Percentiles rank a stretch among this genome's conserved stretches.
Conservation (phyloP, 2,888 invertebrate genomes). For the Chrysomela aeneicollis region DNA sequence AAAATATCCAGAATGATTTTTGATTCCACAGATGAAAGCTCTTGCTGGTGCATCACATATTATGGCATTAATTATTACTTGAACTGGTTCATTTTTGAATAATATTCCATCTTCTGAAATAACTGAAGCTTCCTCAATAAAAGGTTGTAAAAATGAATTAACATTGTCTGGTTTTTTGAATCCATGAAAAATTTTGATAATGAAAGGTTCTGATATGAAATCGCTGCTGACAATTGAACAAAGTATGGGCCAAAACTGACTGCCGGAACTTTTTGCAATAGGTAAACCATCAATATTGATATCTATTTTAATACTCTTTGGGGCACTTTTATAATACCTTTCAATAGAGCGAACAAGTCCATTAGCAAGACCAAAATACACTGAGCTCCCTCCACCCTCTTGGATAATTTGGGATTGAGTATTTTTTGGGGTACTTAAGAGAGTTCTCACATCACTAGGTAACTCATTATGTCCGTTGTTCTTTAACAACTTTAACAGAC, state of each 20-base stretch:
- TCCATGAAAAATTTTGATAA: slow-evolving; percentile 35
- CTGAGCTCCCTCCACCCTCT: background rate
- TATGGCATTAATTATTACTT: slow-evolving; percentile 30
- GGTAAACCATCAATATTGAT: slow-evolving; percentile 45
- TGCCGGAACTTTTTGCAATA: slow-evolving; percentile 39
- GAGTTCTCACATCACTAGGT: slow-evolving; percentile 13
- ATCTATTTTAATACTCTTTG: slow-evolving; percentile 15
- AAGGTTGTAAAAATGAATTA: slow-evolving; percentile 38
- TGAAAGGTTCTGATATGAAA: slow-evolving; percentile 21
- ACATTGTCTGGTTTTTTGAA: slow-evolving; percentile 35
- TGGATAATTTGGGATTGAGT: slow-evolving; percentile 5
- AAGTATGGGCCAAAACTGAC: slow-evolving; percentile 38
- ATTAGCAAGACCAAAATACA: slow-evolving; percentile 10
- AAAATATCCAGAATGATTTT: slow-evolving; percentile 24
- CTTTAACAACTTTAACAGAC: slow-evolving; percentile 8
- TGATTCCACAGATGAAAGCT: background rate
- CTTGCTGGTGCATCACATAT: slow-evolving; percentile 9
- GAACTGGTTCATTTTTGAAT: slow-evolving; percentile 19
- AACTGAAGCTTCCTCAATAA: slow-evolving; percentile 36
- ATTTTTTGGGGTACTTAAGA: slow-evolving; percentile 11
- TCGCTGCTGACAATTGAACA: slow-evolving; percentile 19
- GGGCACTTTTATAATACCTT: slow-evolving; percentile 6
- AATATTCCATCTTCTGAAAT: slow-evolving; percentile 18
- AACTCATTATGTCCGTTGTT: slow-evolving; percentile 14
- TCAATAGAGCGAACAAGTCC: slow-evolving; percentile 7